Conservation (phyloP, 2,797 vertebrate genomes). For the Sebastes jordani region DNA sequence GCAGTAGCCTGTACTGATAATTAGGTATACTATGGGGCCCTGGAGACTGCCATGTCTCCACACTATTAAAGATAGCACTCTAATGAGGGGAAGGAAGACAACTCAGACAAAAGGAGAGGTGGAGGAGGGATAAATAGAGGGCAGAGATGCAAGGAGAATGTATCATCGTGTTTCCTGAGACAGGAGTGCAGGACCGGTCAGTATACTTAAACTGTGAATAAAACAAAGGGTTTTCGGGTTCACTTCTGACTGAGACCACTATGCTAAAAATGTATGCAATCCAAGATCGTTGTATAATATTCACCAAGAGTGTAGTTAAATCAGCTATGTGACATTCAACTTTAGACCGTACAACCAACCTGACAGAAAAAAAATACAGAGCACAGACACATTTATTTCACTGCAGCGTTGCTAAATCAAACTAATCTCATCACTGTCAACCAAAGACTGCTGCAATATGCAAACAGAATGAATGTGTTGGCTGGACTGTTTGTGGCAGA, state of each 20-base stretch:
- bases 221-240: background rate
- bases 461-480: constrained; percentile 26
- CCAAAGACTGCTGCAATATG: constrained; percentile 11
- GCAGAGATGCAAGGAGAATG: background rate
- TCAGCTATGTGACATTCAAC: background rate
- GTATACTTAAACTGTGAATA: background rate
- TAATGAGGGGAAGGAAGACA: constrained; percentile 19
- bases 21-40: constrained; percentile 32
- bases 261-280: background rate
- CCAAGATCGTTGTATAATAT: background rate
- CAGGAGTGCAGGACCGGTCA: background rate
- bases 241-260: background rate
- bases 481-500: constrained; percentile 25
- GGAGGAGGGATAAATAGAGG: background rate
- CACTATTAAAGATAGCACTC: constrained; percentile 38
- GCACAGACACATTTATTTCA: constrained; percentile 29
- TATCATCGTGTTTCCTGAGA: background rate
- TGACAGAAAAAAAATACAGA: background rate
- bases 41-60: constrained; percentile 24
- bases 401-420: constrained; percentile 48
- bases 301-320: background rate
- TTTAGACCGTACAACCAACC: background rate
- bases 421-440: constrained; percentile 21
- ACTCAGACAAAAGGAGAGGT: constrained; percentile 6
- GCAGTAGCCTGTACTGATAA: constrained; percentile 26